Base-by-base conservation (phyloP, 2,113 vertebrate species). In the Mus pahari region DNA sequence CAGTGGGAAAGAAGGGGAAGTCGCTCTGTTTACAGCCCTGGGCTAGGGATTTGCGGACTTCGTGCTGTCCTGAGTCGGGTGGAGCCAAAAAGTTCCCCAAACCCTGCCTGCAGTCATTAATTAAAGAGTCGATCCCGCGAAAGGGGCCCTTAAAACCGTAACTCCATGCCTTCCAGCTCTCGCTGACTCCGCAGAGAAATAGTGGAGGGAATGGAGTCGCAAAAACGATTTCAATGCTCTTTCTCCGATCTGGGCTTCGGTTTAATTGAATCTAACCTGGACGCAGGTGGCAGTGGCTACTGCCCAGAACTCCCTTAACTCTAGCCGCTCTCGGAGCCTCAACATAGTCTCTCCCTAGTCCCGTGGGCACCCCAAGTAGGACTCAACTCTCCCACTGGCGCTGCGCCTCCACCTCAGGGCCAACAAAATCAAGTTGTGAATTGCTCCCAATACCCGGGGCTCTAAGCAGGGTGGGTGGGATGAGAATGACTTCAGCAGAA, bases 71-170 rank as follows among this genome's bases (percentile, higher is more conserved):
- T 33, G 42, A 42, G 74, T 55, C 74, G 66, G 16, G 0, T n/a
- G 77, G 42, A 73, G 42, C 62, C 48, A 17, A 73, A 73, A 79
- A 75, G 74, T 81, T 81, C 20, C 81, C 71, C 58, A 45, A 48
- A 11, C 28, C 50, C 39, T 66, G 64, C 86, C 71, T 94, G 70
- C 64, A 36, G 53, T 48, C 74, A 5, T 82, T 96, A 75, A 91
- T 92, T 96, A 93, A 81, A 93, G 92, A 64, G 39, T 64, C 48
- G 7, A 86, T 50, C 28, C 75, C 3, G 14, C 48, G 74, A 9
- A 86, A 91, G 71, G 19, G 92, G 83, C 45, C 97, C 92, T 73
- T 71, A 60, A 74, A 95, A 89, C 84, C 26, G 74, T 91, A 86
- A 83, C 92, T 94, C 45, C n/a, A 64, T 74, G 71, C 60, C 86